Evolutionary conservation across 2,113 vertebrate genomes (phyloP).

Genomic region (Vulpes lagopus): DNA sequence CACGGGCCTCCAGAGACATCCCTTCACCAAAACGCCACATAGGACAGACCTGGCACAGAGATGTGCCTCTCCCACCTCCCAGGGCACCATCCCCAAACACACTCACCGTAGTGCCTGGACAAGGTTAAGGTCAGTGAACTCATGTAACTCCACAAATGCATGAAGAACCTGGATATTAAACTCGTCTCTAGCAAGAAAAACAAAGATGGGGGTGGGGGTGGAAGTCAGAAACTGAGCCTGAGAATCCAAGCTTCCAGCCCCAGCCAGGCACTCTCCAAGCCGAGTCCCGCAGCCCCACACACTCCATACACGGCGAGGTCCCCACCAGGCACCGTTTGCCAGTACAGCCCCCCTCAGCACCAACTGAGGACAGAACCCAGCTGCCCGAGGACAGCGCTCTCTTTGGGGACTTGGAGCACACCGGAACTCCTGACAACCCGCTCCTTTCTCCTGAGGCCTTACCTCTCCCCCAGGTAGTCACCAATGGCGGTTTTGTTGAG

Average conservation of each 20-base stretch:
- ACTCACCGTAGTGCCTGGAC: constrained; percentile 90
- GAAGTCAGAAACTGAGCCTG: background rate
- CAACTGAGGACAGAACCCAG: background rate
- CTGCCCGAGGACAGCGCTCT: background rate
- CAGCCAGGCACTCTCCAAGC: background rate
- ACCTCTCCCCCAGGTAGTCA: constrained; percentile 98
- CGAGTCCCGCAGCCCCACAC: rapidly evolving
- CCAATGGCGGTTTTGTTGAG: constrained; percentile 99
- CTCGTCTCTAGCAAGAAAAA: constrained; percentile 90
- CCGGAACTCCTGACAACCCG: rapidly evolving
- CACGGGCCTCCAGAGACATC: too few species aligned
- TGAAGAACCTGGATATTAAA: constrained; percentile 98
- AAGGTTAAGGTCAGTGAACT: constrained; percentile 99
- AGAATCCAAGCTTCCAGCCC: background rate
- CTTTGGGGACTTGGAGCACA: rapidly evolving
- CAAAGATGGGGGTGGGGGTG: rapidly evolving
- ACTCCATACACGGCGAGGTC: background rate
- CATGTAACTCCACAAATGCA: constrained; percentile 97
- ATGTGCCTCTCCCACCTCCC: background rate
- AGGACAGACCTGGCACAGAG: rapidly evolving
- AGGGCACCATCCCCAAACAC: rapidly evolving
- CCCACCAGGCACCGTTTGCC: too few species aligned
- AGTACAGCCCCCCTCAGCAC: too few species aligned
- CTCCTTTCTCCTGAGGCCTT: rapidly evolving
- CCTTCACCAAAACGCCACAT: too few species aligned